Conservation (phyloP, 2,888 invertebrate species). For the Anthophora plumipes region DNA sequence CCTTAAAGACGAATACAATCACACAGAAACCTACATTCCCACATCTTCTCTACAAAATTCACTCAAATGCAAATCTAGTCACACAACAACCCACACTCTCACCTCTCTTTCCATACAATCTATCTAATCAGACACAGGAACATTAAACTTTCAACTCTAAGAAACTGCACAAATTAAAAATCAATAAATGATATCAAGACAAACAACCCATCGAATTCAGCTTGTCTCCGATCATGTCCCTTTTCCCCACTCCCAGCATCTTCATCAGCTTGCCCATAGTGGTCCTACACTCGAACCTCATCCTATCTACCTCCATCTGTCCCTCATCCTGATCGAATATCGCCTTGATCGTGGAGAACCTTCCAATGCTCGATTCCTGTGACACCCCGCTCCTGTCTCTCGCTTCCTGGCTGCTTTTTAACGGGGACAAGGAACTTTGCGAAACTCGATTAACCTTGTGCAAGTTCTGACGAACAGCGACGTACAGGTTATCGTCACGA, state of each 20-base stretch:
- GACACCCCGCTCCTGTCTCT: slow-evolving; percentile 20
- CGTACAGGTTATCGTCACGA: slow-evolving; percentile 37
- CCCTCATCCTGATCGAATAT: slow-evolving; percentile 23
- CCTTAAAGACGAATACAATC: too few species aligned
- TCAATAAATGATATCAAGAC: background rate
- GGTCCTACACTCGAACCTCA: background rate
- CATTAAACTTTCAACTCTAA: too few species aligned
- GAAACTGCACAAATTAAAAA: background rate
- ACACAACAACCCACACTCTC: too few species aligned
- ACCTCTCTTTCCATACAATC: too few species aligned
- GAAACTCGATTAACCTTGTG: slow-evolving; percentile 42
- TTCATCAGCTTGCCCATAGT: slow-evolving; percentile 13
- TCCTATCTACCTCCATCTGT: background rate
- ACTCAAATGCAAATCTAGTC: too few species aligned
- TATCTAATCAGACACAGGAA: too few species aligned
- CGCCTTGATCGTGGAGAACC: slow-evolving; percentile 38
- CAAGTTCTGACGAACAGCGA: slow-evolving; percentile 37
- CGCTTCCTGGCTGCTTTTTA: background rate
- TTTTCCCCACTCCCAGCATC: slow-evolving; percentile 1
- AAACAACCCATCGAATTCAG: slow-evolving; percentile 6
- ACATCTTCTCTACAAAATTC: too few species aligned
- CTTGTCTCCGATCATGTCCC: background rate
- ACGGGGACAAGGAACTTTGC: background rate
- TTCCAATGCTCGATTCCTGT: slow-evolving; percentile 25
- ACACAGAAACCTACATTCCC: too few species aligned